Base-by-base conservation (phyloP, 2,113 vertebrate species). In the Dasyprocta punctata region DNA sequence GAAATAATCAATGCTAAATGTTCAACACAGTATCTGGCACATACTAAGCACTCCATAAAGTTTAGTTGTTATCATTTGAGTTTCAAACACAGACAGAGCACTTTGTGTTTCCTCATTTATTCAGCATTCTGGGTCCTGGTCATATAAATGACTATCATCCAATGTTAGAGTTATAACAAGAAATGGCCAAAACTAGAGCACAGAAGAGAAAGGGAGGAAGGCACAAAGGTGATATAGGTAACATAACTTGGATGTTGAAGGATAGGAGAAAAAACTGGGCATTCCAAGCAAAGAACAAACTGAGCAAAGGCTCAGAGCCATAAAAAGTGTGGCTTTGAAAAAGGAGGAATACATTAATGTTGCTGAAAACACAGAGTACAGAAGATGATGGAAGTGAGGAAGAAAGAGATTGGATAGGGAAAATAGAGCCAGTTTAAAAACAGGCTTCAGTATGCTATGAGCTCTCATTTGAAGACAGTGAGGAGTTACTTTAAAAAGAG, bases 171-270 rank as follows among this genome's bases (percentile, higher is more conserved):
- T 41, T 90, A 6, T 47, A 81, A 89, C 28, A 84, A 41, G 69
- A 94, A 93, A 95, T 71, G 63, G 75, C 65, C 92, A 91, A 89
- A 90, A 93, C 4, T 58, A 75, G 28, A 93, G 24, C 71, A 89
- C 17, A 93, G 47, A 28, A 83, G 81, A 94, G 82, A 93, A 73
- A 90, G 17, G 58, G 36, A 93, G 41, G 22, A 58, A 38, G 63
- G 22, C 52, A 88, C 52, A 58, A 19, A 89, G 78, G 92, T 36
- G 49, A 36, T 9, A 80, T 3, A 88, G 52, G 3, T 56, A 7
- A 92, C 26, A 83, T 33, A 89, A 86, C 38, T 14, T 49, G 49
- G 61, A 24, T 73, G 41, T 22, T 78, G 80, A 81, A 84, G 65
- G 22, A 86, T 0, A 77, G 10, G 19, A 80, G 44, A 36, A 56